Base-by-base conservation (phyloP, 2,797 vertebrate genomes). In the Mus caroli region DNA sequence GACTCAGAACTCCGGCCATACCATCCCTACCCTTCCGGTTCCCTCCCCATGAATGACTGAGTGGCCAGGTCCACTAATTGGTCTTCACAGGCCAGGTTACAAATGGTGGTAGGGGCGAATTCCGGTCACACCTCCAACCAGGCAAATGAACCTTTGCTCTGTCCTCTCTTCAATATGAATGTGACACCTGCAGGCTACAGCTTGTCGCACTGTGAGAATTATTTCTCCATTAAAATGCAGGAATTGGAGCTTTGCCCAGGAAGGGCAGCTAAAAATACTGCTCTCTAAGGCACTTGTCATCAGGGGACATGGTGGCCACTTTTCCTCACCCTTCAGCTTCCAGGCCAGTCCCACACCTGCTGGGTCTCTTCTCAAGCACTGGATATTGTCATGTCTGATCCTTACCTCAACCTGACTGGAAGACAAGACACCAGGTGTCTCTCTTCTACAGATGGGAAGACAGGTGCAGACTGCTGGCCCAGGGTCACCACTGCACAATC, bases 181-280 rank as follows among this genome's bases (percentile, higher is more conserved):
- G 93, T 97, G 98, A 97, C 95, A 94, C 94, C 94, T 94, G 92
- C 98, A 95, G 37, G 10, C 89, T 84, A 87, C 62, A 90, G 94
- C 93, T 94, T 92, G 91, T 86, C 54, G 1, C 17, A 2, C 92
- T 92, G 94, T 96, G 75, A 96, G 96, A 97, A 97, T 95, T 96
- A 95, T 91, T 97, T 97, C 96, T 97, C 97, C 92, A 94, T 94
- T 87, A 91, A 98, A 97, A 98, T 82, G 95, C 92, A 96, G 89
- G 88, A 91, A 58, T 95, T 96, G 97, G 97, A 97, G 80, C n/a
- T 62, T 6, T 15, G 82, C 93, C 28, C 50, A 77, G 94, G 90
- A 97, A 96, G 88, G 80, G 79, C 93, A 93, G 94, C 97, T 97
- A 91, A 97, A 98, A 98, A 97, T 97, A 98, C 96, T 90, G 84